Evolutionary conservation across 2,797 vertebrate species (phyloP).

Genomic region (Manis javanica): DNA sequence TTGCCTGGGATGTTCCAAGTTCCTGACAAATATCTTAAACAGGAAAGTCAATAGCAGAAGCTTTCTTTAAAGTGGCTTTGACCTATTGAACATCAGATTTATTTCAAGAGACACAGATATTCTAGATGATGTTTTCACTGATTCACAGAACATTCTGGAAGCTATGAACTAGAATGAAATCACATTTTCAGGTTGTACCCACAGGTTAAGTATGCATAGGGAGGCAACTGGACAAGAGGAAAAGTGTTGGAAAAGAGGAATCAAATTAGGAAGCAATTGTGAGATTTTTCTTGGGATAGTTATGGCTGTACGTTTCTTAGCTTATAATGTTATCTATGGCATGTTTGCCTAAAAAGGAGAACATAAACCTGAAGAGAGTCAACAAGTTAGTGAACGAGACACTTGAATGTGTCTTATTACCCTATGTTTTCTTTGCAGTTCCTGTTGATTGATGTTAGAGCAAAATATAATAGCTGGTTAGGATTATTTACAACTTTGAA

Average conservation of each 20-base stretch:
- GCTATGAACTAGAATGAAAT: neutral
- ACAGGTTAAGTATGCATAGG: neutral
- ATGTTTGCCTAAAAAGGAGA: slow-evolving; percentile 74
- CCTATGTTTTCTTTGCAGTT: neutral
- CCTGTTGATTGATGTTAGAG: neutral
- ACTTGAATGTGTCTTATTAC: neutral
- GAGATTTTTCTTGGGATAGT: neutral
- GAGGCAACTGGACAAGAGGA: neutral
- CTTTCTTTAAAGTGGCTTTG: slow-evolving; percentile 14
- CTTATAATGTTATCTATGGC: slow-evolving; percentile 61
- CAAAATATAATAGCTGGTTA: slow-evolving; percentile 47
- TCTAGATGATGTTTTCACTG: neutral
- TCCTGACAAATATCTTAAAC: neutral
- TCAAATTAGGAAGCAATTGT: neutral
- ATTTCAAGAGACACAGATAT: neutral
- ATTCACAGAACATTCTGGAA: neutral
- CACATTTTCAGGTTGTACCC: neutral
- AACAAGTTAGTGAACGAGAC: neutral
- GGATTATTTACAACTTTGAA: slow-evolving; percentile 47
- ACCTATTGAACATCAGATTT: neutral
- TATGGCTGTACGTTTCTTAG: neutral
- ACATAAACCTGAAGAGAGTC: neutral
- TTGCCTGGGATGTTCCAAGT: neutral
- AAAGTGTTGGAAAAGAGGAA: neutral
- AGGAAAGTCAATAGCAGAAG: neutral